A percentile compares a stretch with the other conserved stretches of the same genome.
Conservation (phyloP, 2,888 invertebrate species). For the Lamellibrachia columna region DNA sequence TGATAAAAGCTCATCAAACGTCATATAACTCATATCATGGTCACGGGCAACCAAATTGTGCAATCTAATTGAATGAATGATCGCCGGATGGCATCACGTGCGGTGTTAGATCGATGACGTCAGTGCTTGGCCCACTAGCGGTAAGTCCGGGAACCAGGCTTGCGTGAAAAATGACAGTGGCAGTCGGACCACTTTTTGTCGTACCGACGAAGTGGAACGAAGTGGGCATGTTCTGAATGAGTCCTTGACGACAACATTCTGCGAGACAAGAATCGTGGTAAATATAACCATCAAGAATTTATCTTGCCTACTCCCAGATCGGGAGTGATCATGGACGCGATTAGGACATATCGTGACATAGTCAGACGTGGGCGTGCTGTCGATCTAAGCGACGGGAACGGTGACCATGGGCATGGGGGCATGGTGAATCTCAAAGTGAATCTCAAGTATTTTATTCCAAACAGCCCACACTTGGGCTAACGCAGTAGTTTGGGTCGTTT, state of each 20-base stretch:
- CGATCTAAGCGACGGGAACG: too few relatives aligned
- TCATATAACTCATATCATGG: background rate
- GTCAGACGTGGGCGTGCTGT: too few relatives aligned
- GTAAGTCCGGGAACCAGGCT: too few relatives aligned
- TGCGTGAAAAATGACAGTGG: too few relatives aligned
- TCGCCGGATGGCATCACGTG: background rate
- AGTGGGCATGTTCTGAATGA: background rate
- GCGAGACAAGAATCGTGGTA: background rate
- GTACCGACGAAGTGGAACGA: background rate
- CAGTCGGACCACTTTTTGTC: too few relatives aligned
- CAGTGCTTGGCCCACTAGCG: background rate
- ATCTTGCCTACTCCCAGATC: background rate
- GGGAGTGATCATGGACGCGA: background rate
- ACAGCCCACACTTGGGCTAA: too few relatives aligned
- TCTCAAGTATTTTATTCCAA: too few relatives aligned
- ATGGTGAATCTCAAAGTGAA: too few relatives aligned
- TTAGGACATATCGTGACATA: background rate
- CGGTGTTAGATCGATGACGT: background rate
- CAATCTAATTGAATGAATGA: background rate
- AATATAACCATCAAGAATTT: background rate
- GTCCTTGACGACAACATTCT: background rate
- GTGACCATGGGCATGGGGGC: too few relatives aligned
- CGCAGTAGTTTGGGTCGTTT: too few relatives aligned
- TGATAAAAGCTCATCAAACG: too few relatives aligned
- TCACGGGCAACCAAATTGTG: background rate